phyloP scores from a whole-genome alignment of 1,140 invertebrate genomes.

The Drosophila kanapiae region DNA sequence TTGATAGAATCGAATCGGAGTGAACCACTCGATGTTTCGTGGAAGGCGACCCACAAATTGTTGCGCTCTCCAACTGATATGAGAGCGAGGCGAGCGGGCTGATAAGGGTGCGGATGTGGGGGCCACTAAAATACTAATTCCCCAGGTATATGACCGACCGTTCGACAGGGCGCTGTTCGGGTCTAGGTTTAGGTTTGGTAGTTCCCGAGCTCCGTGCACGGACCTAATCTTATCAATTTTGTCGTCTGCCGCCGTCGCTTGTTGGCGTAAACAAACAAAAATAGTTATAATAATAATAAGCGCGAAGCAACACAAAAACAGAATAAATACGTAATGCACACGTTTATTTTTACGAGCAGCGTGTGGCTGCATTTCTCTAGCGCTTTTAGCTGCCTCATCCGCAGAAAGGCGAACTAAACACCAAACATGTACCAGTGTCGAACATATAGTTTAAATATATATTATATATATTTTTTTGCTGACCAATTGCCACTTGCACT shows the following conservation, averaged over 20 bases:
- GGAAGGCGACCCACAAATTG: constrained; percentile 47
- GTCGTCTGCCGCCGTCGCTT: constrained; percentile 35
- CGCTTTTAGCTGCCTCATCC: constrained; percentile 10
- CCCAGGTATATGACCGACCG: constrained; percentile 59
- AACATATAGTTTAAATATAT: constrained; percentile 30
- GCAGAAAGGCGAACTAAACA: constrained; percentile 8
- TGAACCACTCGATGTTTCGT: constrained; percentile 40
- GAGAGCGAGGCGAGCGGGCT: background rate
- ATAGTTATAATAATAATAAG: constrained; percentile 61
- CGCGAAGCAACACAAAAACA: constrained; percentile 45
- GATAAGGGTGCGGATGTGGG: constrained; percentile 41
- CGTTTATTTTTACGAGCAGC: constrained; percentile 40
- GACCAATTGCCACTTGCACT: constrained; percentile 26
- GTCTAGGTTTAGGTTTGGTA: constrained; percentile 32
- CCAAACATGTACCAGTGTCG: constrained; percentile 19
- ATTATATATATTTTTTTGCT: constrained; percentile 27
- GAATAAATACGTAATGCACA: constrained; percentile 35
- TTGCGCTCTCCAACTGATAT: constrained; percentile 38
- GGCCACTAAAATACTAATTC: constrained; percentile 53
- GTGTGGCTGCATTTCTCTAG: constrained; percentile 31
- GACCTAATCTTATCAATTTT: constrained; percentile 68
- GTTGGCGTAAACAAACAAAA: constrained; percentile 74
- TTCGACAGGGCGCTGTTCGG: constrained; percentile 27
- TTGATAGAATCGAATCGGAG: constrained; percentile 20
- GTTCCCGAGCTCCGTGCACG: constrained; percentile 4